Evolutionary conservation across 2,888 invertebrate genomes (phyloP), one percentile per base, ranked within the genome.

Genomic region (Tortricodes alternella): DNA sequence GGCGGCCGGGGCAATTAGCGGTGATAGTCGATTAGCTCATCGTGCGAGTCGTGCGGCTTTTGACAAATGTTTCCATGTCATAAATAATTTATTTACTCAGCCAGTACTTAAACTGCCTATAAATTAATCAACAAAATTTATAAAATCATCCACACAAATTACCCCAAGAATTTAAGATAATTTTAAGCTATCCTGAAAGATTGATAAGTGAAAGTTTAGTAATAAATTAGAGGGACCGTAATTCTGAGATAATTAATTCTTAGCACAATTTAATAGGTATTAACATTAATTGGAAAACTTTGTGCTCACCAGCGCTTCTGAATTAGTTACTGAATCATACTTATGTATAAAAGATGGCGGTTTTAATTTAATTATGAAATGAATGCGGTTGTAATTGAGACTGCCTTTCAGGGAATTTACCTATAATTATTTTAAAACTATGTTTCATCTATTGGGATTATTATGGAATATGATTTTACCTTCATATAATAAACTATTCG

Each of bases 1-100:
- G 63, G 64, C 64, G 67, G 64, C 64, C 58, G 60, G 60, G 81
- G 86, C 89, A 90, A 90, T 90, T 90, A 90, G 89, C 83, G 89
- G 90, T 90, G 89, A 90, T 90, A 89, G 88, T 89, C 89, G 90
- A 90, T 90, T 89, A 90, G 89, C 87, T 85, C 89, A 85, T 89
- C 89, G 89, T 88, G 80, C 79, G 83, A 86, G 83, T n/a, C n/a
- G n/a, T 85, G 85, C 79, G 88, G 86, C 86, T 87, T 89, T 88
- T 89, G 89, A 89, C 89, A 86, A 89, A 88, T 86, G 86, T 83
- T 80, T 68, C 83, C 77, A 78, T 74, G 74, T 75, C 74, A 77
- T 77, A 74, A 73, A 76, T 83, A 80, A 85, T 83, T 80, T 76
- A 69, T 72, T 74, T 78, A 79, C 83, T 82, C 76, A 77, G 76